Evolutionary conservation across 2,113 vertebrate genomes (phyloP), one percentile per base, ranked within the genome.

Genomic region (Poicephalus gulielmi): DNA sequence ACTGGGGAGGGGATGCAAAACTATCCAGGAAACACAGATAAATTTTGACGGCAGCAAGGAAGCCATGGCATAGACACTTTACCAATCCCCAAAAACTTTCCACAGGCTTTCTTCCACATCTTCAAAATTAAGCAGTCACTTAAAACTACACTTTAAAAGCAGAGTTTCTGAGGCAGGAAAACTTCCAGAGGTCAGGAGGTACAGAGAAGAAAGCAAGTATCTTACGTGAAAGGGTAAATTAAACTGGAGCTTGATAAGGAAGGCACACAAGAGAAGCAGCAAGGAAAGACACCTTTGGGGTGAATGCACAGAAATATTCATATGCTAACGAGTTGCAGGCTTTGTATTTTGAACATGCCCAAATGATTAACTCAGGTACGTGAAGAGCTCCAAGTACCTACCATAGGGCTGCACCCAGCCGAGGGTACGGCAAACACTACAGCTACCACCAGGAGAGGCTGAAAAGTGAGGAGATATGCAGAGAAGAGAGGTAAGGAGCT

Each of bases 1-100:
- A 18, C 71, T n/a, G 30, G 92, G 94, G 85, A 96, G 93, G 85
- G 88, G 53, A 90, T 55, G 71, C 17, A 74, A 90, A 68, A 43
- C 93, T 52, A 66, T 12, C 47, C 87, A 79, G 62, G 6, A 1
- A 85, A 44, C 39, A 88, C 28, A 88, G 94, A 96, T 94, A 95
- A 97, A 90, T 70, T 77, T 23, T 46, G 59, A 44, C 50, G 1
- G 2, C 79, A 55, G 83, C 1, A 4, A 70, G 50, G 55, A 90
- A 86, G 50, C n/a, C 3, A 0, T 2, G 53, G 76, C 52, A 28
- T 1, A 43, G 46, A 13, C 4, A 7, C 35, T 69, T 68, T 27
- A 67, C 50, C 31, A 50, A 70, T 39, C 22, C 53, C 24, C 41
- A 53, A 0, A 1, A 4, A 3, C 6, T 67, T 53, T 39, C 28